Evolutionary conservation across 2,113 vertebrate genomes (phyloP).

Genomic region (Vidua macroura): DNA sequence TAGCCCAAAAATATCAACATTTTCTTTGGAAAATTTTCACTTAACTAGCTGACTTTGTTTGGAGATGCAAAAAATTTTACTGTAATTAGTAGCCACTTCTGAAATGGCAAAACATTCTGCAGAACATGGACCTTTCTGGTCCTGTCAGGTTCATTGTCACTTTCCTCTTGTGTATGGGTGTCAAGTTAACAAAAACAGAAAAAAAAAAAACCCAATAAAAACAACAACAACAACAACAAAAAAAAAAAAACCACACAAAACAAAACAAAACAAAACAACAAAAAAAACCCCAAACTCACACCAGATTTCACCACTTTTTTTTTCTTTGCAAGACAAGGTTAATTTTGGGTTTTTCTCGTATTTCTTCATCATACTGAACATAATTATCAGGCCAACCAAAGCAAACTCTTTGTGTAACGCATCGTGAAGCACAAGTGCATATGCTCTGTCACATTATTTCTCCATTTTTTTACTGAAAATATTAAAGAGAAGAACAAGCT

Average conservation of each 20-base stretch:
- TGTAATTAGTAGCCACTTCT: neutral
- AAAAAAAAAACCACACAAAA: too few relatives aligned
- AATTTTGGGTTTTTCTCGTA: neutral
- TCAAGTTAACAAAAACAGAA: neutral
- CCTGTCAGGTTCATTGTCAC: neutral
- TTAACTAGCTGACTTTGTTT: neutral
- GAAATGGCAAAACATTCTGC: neutral
- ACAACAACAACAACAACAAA: neutral
- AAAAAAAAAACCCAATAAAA: neutral
- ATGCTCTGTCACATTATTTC: neutral
- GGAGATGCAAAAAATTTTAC: neutral
- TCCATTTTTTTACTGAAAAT: neutral
- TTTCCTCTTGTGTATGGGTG: neutral
- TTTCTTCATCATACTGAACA: neutral
- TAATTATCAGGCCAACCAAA: neutral
- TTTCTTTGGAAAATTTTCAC: neutral
- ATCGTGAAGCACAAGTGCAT: neutral
- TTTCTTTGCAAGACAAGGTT: neutral
- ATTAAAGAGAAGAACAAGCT: neutral
- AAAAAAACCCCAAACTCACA: rapidly evolving
- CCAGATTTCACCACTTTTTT: neutral
- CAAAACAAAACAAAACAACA: too few relatives aligned
- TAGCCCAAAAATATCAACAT: neutral
- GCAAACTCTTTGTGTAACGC: neutral
- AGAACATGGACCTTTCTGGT: neutral